Evolutionary conservation across 2,113 vertebrate genomes (phyloP).

Genomic region (Prinia subflava): DNA sequence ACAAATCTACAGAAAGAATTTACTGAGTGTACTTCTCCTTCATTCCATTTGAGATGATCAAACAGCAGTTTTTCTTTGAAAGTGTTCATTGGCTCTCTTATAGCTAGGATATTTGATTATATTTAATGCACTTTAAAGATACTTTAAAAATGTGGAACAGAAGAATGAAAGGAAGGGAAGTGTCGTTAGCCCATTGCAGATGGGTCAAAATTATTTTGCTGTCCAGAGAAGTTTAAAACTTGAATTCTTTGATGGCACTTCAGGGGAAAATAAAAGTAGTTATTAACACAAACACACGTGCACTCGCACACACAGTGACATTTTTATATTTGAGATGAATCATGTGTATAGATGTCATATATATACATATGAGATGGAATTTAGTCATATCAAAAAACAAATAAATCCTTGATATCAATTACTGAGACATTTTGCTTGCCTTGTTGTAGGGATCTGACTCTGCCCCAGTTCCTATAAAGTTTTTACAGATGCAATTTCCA

Average conservation of each 20-base stretch:
- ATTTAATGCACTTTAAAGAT: constrained; percentile 20
- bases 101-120: neutral
- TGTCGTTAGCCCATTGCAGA: neutral
- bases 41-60: neutral
- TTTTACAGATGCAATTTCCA: neutral
- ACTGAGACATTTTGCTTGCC: neutral
- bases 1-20: neutral
- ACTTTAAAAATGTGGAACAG: neutral
- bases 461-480: neutral
- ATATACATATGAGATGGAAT: neutral
- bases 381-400: neutral
- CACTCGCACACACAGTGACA: neutral
- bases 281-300: neutral
- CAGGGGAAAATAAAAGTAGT: neutral
- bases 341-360: neutral
- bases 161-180: neutral
- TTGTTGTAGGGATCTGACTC: neutral
- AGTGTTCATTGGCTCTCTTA: neutral
- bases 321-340: neutral
- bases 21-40: neutral
- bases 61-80: constrained; percentile 12
- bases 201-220: neutral
- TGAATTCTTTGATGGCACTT: neutral
- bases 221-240: neutral
- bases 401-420: neutral